These are phyloP conservation scores for Holothuria glaberrima DNA, from an alignment of 35 echinoderm and acorn worm genomes.

Conservation along the genomic window DNA sequence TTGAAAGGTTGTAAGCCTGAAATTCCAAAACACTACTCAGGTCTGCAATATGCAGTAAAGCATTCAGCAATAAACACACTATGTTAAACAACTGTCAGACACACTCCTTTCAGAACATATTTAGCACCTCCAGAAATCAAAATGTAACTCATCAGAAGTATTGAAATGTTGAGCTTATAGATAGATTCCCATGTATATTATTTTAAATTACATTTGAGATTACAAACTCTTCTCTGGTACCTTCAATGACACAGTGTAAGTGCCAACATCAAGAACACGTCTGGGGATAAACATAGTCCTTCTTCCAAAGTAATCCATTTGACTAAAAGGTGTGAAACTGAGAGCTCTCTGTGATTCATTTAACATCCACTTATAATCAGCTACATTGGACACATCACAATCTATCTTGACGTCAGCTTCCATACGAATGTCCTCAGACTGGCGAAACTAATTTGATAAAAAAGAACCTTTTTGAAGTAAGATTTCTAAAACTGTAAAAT, in stretches of 20 bases:
- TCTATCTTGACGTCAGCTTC: conserved; percentile 79
- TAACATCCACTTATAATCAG: conserved; percentile 72
- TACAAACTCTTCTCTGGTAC: conserved; percentile 36
- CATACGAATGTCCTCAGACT: conserved; percentile 63
- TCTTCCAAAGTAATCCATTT: conserved; percentile 57
- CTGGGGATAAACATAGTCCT: conserved; percentile 73
- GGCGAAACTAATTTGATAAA: conserved; percentile 52
- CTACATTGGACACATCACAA: conserved; percentile 73
- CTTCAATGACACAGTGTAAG: conserved; percentile 63
- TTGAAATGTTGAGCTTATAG: too few species aligned
- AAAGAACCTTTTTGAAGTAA: background rate
- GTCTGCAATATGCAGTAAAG: too few species aligned
- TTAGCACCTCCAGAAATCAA: too few species aligned
- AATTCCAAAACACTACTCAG: too few species aligned
- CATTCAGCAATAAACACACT: too few species aligned
- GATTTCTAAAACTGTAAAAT: too few species aligned
- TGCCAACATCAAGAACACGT: conserved; percentile 46
- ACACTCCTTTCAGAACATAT: too few species aligned
- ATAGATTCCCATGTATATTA: background rate
- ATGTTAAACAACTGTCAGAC: too few species aligned
- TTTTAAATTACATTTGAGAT: background rate
- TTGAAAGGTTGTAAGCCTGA: too few species aligned
- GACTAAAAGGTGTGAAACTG: background rate
- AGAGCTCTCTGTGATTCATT: conserved; percentile 40
- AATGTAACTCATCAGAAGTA: too few species aligned